Evolutionary conservation across 2,888 invertebrate genomes (phyloP).

Genomic region (Heliconius hortense): DNA sequence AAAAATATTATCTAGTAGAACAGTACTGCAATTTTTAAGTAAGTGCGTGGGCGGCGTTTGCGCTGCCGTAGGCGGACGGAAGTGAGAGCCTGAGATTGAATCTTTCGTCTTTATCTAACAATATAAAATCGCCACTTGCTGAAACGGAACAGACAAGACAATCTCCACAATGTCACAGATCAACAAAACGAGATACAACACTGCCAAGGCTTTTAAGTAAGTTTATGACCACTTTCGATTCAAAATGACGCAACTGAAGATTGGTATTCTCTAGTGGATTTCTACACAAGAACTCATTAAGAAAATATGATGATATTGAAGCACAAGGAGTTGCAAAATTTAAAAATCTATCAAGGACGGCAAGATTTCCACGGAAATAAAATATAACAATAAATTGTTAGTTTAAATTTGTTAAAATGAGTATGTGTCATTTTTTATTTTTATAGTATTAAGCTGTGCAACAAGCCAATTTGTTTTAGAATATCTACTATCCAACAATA

Average conservation of each 20-base stretch:
- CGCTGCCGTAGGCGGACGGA: slow-evolving; percentile 77
- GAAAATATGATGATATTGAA: slow-evolving; percentile 58
- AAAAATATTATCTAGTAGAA: slow-evolving; percentile 58
- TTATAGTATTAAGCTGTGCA: too few species aligned
- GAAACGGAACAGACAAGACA: slow-evolving; percentile 58
- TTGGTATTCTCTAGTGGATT: slow-evolving; percentile 55
- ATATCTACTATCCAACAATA: not conserved
- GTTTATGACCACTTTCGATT: slow-evolving; percentile 77
- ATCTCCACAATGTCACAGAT: slow-evolving; percentile 73
- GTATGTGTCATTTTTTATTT: too few species aligned
- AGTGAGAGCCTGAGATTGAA: slow-evolving; percentile 74
- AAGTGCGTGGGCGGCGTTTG: slow-evolving; percentile 70
- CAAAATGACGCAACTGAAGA: slow-evolving; percentile 68
- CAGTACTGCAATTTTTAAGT: slow-evolving; percentile 73
- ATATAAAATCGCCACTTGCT: slow-evolving; percentile 51
- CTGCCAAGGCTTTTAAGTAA: slow-evolving; percentile 66
- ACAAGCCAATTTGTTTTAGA: not conserved
- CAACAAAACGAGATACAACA: slow-evolving; percentile 63
- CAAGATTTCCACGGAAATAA: slow-evolving; percentile 57
- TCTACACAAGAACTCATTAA: slow-evolving; percentile 56
- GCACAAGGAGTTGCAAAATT: slow-evolving; percentile 51
- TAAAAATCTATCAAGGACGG: slow-evolving; percentile 28
- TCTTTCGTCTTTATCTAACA: slow-evolving; percentile 70
- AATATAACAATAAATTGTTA: slow-evolving; percentile 35
- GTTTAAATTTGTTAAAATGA: too few species aligned